These are phyloP conservation scores for Heliconius charithonia DNA, from an alignment of 2,888 invertebrate species.

Conservation along the genomic window DNA sequence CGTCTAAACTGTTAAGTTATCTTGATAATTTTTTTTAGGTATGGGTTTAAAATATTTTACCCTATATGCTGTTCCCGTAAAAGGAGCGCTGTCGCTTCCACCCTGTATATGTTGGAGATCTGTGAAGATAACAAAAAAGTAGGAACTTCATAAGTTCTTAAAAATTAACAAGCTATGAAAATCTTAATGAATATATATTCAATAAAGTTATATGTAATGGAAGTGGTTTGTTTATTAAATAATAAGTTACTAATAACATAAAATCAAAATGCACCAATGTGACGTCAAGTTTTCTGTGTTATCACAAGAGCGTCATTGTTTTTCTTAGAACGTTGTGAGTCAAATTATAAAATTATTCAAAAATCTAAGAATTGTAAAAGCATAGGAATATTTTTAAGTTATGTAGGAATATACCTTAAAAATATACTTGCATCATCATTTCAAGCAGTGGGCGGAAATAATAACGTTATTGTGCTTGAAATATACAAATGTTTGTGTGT, in stretches of 20 bases:
- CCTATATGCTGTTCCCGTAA: too few relatives aligned
- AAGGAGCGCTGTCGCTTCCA: too few relatives aligned
- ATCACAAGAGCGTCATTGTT: slow-evolving; percentile 1
- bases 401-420: neutral
- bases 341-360: neutral
- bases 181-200: neutral
- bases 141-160: neutral
- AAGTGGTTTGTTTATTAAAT: neutral
- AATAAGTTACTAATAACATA: neutral
- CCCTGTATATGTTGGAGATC: neutral
- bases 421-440: neutral
- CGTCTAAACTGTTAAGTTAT: too few relatives aligned
- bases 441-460: neutral
- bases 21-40: neutral
- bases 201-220: neutral
- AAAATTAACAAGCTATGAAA: neutral
- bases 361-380: neutral
- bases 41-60: too few relatives aligned
- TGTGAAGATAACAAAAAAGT: too few relatives aligned
- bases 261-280: neutral
- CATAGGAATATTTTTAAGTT: too few relatives aligned
- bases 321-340: slow-evolving; percentile 21
- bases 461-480: neutral
- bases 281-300: slow-evolving; percentile 11
- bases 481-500: too few relatives aligned